A percentile compares a stretch with the other conserved stretches of the same genome.
These are phyloP conservation scores for Diarsia brunnea DNA, from an alignment of 2,888 invertebrate genomes.

Conservation along the genomic window DNA sequence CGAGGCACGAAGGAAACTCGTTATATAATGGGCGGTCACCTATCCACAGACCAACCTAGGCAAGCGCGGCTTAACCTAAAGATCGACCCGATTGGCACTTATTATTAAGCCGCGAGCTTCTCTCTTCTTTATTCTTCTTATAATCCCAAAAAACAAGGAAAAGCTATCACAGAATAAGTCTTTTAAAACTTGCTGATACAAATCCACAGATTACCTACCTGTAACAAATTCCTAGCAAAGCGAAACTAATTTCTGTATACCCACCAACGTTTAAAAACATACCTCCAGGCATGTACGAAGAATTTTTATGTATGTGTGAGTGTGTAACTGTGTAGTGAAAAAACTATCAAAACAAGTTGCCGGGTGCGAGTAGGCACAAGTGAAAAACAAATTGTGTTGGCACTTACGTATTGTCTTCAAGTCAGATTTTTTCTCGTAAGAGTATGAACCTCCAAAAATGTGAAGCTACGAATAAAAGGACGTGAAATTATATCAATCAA, in stretches of 20 bases:
- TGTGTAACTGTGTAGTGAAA: conserved; percentile 36
- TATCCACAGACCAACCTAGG: too few species aligned
- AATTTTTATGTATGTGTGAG: conserved; percentile 30
- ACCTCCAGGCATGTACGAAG: conserved; percentile 36
- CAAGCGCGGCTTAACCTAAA: too few species aligned
- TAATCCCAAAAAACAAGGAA: background rate
- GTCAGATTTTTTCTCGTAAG: conserved; percentile 71
- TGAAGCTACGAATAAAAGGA: conserved; percentile 65
- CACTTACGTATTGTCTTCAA: conserved; percentile 72
- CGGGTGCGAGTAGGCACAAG: conserved; percentile 61
- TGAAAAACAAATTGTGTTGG: conserved; percentile 68
- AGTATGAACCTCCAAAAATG: conserved; percentile 66
- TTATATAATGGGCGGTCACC: too few species aligned
- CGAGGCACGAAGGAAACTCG: too few species aligned
- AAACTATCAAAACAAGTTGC: conserved; percentile 58
- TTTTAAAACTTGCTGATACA: conserved; percentile 15
- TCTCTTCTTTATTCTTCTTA: background rate
- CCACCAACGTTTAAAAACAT: conserved; percentile 19
- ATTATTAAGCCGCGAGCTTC: too few species aligned
- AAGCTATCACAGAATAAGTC: background rate
- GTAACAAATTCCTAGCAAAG: conserved; percentile 28
- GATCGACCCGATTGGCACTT: too few species aligned
- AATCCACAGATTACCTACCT: conserved; percentile 25
- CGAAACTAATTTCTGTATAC: conserved; percentile 45
- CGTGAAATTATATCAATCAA: conserved; percentile 13